phyloP scores from a whole-genome alignment of 2,113 vertebrate species.

The Platysternon megacephalum region DNA sequence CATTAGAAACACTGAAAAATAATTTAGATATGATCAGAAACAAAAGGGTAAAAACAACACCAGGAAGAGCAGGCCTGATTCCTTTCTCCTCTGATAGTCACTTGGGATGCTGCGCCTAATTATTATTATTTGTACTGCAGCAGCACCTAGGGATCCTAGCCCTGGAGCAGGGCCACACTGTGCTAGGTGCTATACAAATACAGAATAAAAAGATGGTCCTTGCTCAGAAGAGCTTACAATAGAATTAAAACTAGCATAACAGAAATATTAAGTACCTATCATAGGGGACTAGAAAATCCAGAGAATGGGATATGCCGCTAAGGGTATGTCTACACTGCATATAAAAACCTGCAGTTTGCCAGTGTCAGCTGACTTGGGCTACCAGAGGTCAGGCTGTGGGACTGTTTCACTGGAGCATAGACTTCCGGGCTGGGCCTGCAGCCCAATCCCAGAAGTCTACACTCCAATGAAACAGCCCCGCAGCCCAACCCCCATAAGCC shows the following conservation, averaged over 20 bases:
- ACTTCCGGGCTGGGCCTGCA: too few relatives aligned
- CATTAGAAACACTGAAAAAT: neutral
- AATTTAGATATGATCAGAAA: slow-evolving; percentile 19
- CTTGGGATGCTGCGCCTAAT: slow-evolving; percentile 35
- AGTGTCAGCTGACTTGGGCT: neutral
- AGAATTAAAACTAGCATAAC: neutral
- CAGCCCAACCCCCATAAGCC: neutral
- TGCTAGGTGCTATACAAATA: neutral
- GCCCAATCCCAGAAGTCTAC: neutral
- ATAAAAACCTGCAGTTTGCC: neutral
- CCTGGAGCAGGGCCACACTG: neutral
- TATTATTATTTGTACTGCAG: slow-evolving; percentile 26
- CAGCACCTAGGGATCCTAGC: fast-evolving
- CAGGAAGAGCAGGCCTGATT: neutral
- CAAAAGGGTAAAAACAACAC: neutral
- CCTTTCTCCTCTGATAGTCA: neutral
- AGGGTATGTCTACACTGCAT: neutral
- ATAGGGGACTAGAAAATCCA: neutral
- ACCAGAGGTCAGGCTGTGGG: neutral
- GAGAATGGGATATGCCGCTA: neutral
- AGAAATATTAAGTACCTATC: neutral
- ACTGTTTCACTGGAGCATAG: too few relatives aligned
- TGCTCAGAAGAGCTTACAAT: neutral
- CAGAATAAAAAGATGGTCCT: neutral
- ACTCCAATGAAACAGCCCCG: neutral